Percentiles rank a stretch among this genome's conserved stretches.
Conservation (phyloP, 2,888 invertebrate species). For the Galeopsomyia nigrocyanea region DNA sequence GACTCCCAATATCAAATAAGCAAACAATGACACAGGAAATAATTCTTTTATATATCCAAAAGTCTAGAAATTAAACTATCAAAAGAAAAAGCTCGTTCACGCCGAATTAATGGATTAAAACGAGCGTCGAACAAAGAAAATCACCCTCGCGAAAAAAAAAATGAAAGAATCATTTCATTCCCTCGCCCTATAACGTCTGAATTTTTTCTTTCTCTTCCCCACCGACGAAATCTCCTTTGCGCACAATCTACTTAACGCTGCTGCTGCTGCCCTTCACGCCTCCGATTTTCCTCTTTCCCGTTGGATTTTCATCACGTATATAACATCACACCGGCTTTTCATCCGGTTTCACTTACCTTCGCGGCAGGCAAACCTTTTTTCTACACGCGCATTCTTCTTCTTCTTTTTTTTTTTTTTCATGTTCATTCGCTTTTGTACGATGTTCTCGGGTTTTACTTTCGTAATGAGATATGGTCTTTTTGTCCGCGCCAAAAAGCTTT, state of each 20-base stretch:
- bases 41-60: too few relatives aligned
- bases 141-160: conserved; percentile 7
- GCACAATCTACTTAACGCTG: conserved; percentile 30
- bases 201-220: not conserved
- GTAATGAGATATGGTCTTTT: too few relatives aligned
- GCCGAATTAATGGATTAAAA: too few relatives aligned
- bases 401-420: too few relatives aligned
- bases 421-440: too few relatives aligned
- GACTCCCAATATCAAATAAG: too few relatives aligned
- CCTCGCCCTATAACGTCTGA: not conserved
- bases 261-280: conserved; percentile 16
- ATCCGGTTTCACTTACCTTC: conserved; percentile 24
- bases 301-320: conserved; percentile 4
- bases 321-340: not conserved
- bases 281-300: conserved; percentile 9
- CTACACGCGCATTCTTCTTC: too few relatives aligned
- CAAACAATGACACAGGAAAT: too few relatives aligned
- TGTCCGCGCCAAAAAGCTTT: too few relatives aligned
- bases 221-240: conserved; percentile 27
- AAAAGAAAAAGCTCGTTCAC: not conserved
- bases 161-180: conserved; percentile 1
- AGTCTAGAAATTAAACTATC: too few relatives aligned
- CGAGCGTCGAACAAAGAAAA: conserved; percentile 19
- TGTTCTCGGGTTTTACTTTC: too few relatives aligned
- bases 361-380: not conserved